Conservation (phyloP, 2,888 invertebrate species). For the Tenthredo distinguenda region DNA sequence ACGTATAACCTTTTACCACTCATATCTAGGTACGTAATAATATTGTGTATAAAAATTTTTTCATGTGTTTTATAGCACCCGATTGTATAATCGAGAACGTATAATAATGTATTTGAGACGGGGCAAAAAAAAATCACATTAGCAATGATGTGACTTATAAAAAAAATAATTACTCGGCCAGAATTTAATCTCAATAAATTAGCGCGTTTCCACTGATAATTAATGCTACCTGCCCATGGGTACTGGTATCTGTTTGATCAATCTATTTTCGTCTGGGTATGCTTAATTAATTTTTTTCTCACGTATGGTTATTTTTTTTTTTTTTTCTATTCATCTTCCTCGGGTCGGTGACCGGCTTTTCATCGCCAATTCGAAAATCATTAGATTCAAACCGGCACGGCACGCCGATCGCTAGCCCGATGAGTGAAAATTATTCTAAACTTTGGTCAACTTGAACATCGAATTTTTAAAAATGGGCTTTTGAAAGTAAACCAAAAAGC, state of each 20-base stretch:
- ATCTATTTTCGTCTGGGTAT: constrained; percentile 31
- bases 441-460: neutral
- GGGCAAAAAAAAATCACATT: neutral
- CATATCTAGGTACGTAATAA: neutral
- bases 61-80: neutral
- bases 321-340: neutral
- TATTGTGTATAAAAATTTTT: neutral
- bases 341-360: constrained; percentile 34
- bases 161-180: constrained; percentile 1
- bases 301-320: neutral
- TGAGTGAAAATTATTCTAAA: neutral
- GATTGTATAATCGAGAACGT: constrained; percentile 21
- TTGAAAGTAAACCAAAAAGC: neutral
- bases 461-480: neutral
- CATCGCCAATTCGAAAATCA: neutral
- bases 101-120: neutral
- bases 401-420: too few relatives aligned
- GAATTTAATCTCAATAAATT: constrained; percentile 34
- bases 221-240: constrained; percentile 16
- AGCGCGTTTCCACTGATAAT: constrained; percentile 41
- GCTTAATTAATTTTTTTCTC: constrained; percentile 43
- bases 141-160: constrained; percentile 32
- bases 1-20: neutral
- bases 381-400: neutral
- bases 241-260: constrained; percentile 16